Evolutionary conservation across 64 coral and sea anemone species (phyloP).

Genomic region (Acropora tenuis): DNA sequence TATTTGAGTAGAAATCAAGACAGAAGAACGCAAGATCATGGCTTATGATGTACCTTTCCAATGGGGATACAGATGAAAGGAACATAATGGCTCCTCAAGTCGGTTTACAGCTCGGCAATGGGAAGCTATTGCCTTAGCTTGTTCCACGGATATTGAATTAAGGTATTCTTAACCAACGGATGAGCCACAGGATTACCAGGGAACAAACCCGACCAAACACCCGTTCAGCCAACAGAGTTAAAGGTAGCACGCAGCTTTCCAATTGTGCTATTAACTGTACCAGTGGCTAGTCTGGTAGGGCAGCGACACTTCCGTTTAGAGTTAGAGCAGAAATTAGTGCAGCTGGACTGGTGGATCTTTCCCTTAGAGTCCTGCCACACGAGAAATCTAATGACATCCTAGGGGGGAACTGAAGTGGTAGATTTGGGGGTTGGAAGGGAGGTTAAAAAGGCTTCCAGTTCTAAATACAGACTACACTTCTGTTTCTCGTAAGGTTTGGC

Average conservation of each 20-base stretch:
- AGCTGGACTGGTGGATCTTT: background rate
- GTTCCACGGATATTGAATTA: conserved; percentile 36
- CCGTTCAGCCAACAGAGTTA: background rate
- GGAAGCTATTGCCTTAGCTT: conserved; percentile 30
- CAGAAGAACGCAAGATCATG: too few species aligned
- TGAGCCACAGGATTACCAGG: conserved; percentile 12
- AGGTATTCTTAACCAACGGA: conserved; percentile 38
- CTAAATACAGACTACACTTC: background rate
- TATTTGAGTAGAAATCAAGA: too few species aligned
- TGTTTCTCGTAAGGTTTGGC: background rate
- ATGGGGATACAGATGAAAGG: too few species aligned
- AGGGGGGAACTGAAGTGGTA: too few species aligned
- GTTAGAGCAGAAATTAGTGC: background rate
- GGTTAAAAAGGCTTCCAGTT: too few species aligned
- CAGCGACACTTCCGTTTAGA: background rate
- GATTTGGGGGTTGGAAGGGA: too few species aligned
- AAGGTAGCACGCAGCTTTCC: conserved; percentile 57
- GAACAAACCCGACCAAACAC: background rate
- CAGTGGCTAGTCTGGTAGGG: conserved; percentile 29
- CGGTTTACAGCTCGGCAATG: background rate
- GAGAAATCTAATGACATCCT: background rate
- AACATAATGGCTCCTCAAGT: too few species aligned
- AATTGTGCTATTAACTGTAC: conserved; percentile 46
- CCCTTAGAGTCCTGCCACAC: background rate
- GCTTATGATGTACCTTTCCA: too few species aligned